Conservation (phyloP, 2,797 vertebrate species). For the Cyprinella venusta region DNA sequence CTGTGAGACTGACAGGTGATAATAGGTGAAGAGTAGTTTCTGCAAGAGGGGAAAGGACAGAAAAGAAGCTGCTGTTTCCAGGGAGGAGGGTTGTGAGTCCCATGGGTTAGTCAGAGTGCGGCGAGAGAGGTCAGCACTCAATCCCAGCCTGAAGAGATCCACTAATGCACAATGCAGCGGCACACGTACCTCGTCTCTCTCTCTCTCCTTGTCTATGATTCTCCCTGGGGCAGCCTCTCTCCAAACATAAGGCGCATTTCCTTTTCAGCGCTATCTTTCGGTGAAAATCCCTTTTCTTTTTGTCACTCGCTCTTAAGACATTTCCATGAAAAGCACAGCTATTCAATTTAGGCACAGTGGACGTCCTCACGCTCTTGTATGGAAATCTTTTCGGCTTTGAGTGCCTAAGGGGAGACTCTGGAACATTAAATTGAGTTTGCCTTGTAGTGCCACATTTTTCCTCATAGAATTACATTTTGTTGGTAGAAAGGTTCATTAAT, state of each 20-base stretch:
- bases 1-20: conserved; percentile 48
- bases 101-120: conserved; percentile 28
- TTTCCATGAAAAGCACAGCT: conserved; percentile 72
- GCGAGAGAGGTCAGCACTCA: conserved; percentile 58
- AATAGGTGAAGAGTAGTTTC: conserved; percentile 35
- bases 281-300: conserved; percentile 56
- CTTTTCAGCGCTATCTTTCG: conserved; percentile 67
- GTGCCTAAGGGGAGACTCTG: conserved; percentile 67
- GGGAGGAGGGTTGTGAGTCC: conserved; percentile 34
- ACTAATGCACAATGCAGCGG: conserved; percentile 68
- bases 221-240: conserved; percentile 64
- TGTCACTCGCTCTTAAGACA: conserved; percentile 57
- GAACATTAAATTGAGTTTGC: not conserved
- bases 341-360: conserved; percentile 59
- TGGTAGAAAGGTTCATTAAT: too few species aligned
- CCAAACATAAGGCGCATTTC: conserved; percentile 57
- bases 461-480: conserved; percentile 7
- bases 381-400: conserved; percentile 65
- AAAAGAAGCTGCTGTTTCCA: conserved; percentile 31
- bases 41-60: conserved; percentile 20
- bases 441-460: not conserved
- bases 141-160: conserved; percentile 63
- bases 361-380: conserved; percentile 61
- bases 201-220: conserved; percentile 44
- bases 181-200: conserved; percentile 45